These are phyloP conservation scores for Amniataba percoides DNA, from an alignment of 2,797 vertebrate species.

Conservation along the genomic window DNA sequence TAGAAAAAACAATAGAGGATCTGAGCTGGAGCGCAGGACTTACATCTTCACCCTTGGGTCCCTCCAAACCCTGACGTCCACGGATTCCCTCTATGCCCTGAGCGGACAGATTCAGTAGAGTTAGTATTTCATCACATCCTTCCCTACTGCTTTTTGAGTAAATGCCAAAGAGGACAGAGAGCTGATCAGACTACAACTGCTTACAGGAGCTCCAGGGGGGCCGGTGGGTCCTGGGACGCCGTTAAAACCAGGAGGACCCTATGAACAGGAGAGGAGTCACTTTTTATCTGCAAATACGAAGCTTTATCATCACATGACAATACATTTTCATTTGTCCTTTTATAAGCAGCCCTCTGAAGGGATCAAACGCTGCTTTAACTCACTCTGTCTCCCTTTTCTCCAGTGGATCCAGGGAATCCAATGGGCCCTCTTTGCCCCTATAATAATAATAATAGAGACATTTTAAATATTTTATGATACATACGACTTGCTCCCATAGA, in stretches of 20 bases:
- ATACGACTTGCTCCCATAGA: not conserved
- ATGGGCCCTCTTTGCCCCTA: constrained; percentile 87
- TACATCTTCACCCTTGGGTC: constrained; percentile 85
- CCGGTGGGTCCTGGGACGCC: constrained; percentile 86
- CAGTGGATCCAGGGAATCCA: constrained; percentile 80
- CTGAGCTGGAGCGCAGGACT: constrained; percentile 35
- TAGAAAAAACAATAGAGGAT: not conserved
- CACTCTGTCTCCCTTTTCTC: constrained; percentile 88
- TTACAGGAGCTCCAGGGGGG: constrained; percentile 86
- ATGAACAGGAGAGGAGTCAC: constrained; percentile 14
- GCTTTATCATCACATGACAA: not conserved
- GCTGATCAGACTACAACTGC: constrained; percentile 22
- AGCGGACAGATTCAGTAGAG: constrained; percentile 18
- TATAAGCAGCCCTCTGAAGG: too few relatives aligned
- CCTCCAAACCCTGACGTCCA: constrained; percentile 83
- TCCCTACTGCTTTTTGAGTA: not conserved
- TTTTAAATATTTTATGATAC: not conserved
- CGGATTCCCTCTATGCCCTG: constrained; percentile 87
- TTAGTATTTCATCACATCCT: constrained; percentile 9
- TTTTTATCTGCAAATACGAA: not conserved
- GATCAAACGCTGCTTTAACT: constrained; percentile 29
- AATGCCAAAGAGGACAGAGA: constrained; percentile 11
- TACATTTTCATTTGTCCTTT: too few relatives aligned
- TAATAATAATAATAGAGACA: constrained; percentile 20
- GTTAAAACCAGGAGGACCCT: constrained; percentile 88